Evolutionary conservation across 2,888 invertebrate genomes (phyloP).

Genomic region (Acronicta psi): DNA sequence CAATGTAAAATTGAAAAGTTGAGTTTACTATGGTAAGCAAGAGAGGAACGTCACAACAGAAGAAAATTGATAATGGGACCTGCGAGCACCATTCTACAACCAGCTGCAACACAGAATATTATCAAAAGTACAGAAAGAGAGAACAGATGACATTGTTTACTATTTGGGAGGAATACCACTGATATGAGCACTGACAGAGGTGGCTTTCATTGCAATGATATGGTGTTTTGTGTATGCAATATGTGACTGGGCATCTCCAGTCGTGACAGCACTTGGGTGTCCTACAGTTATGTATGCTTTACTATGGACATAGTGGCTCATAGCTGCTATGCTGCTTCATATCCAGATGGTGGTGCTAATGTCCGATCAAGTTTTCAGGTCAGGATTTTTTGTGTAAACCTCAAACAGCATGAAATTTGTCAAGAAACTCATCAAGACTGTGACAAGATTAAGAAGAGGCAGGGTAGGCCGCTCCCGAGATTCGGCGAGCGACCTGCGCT

Average conservation of each 20-base stretch:
- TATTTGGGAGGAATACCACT: constrained; percentile 50
- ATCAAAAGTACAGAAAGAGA: constrained; percentile 49
- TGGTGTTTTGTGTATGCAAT: constrained; percentile 53
- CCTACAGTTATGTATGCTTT: constrained; percentile 64
- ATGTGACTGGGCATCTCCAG: constrained; percentile 54
- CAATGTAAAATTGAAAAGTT: constrained; percentile 32
- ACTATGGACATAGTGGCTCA: constrained; percentile 69
- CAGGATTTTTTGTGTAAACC: constrained; percentile 72
- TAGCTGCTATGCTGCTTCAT: constrained; percentile 70
- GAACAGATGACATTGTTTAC: constrained; percentile 42
- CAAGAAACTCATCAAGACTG: constrained; percentile 58
- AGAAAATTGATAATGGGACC: constrained; percentile 48
- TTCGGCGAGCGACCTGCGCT: constrained; percentile 80
- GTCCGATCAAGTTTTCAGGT: constrained; percentile 89
- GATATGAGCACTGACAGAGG: constrained; percentile 50
- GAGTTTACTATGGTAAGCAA: constrained; percentile 48
- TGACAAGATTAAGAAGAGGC: constrained; percentile 65
- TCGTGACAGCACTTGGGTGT: constrained; percentile 52
- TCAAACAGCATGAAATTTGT: constrained; percentile 66
- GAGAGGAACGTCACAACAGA: constrained; percentile 51
- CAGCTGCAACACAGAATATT: constrained; percentile 48
- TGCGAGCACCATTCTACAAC: constrained; percentile 44
- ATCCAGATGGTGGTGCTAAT: constrained; percentile 84
- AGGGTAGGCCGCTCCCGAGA: constrained; percentile 78
- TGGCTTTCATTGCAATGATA: constrained; percentile 49